Conservation (phyloP, 2,888 invertebrate genomes). For the Heteromyza rotundicornis region DNA sequence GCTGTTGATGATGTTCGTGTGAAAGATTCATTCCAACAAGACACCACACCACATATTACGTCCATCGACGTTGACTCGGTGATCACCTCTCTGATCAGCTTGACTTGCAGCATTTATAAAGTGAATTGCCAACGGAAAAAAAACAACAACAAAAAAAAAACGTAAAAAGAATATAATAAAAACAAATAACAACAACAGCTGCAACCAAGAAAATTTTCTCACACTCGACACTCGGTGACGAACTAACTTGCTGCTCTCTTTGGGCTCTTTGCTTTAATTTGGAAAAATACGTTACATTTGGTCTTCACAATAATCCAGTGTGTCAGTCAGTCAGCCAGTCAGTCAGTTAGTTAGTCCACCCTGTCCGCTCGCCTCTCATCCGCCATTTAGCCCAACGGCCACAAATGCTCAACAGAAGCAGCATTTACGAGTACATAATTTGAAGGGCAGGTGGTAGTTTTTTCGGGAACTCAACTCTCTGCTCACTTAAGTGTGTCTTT, state of each 20-base stretch:
- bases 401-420: constrained; percentile 60
- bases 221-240: constrained; percentile 53
- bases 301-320: constrained; percentile 55
- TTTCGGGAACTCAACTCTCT: constrained; percentile 34
- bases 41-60: constrained; percentile 16
- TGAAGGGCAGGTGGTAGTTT: constrained; percentile 57
- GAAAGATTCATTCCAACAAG: constrained; percentile 28
- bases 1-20: constrained; percentile 21
- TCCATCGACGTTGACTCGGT: not conserved
- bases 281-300: constrained; percentile 53
- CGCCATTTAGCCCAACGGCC: constrained; percentile 44
- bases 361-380: constrained; percentile 34
- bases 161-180: too few relatives aligned
- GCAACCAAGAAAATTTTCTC: constrained; percentile 60
- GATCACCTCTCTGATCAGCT: constrained; percentile 9
- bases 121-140: constrained; percentile 14
- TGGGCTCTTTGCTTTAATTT: too few relatives aligned
- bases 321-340: constrained; percentile 28
- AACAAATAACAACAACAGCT: constrained; percentile 43
- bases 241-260: too few relatives aligned
- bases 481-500: constrained; percentile 34
- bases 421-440: constrained; percentile 54
- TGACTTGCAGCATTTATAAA: constrained; percentile 16
- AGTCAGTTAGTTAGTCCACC: constrained; percentile 18
- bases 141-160: constrained; percentile 14